Conservation (phyloP, 2,888 invertebrate genomes). For the Matsumyia berberina region DNA sequence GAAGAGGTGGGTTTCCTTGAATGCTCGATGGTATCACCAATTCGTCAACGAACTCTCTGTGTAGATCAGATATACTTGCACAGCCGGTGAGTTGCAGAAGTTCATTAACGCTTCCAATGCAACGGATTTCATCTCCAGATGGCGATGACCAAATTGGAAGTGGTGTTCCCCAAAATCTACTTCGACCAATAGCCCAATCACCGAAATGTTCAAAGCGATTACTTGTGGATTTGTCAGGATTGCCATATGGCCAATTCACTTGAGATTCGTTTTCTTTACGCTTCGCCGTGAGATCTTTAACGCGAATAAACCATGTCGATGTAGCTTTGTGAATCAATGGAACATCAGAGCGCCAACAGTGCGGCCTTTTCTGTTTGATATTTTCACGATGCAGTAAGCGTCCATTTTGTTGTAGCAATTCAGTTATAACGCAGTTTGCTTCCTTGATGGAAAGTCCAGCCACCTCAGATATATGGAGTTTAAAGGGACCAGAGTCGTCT, state of each 20-base stretch:
- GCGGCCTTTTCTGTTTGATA: constrained; percentile 96
- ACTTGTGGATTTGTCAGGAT: too few species aligned
- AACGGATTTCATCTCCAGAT: constrained; percentile 94
- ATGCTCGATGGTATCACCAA: constrained; percentile 94
- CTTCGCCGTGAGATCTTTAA: constrained; percentile 92
- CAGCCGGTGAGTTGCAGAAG: constrained; percentile 91
- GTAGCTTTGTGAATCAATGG: constrained; percentile 97
- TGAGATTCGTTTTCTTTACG: constrained; percentile 91
- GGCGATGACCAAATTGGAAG: constrained; percentile 97
- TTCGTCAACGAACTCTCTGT: constrained; percentile 95
- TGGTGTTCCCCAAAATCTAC: constrained; percentile 99
- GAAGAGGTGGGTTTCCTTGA: constrained; percentile 93
- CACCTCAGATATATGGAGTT: constrained; percentile 92
- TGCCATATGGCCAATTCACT: constrained; percentile 98
- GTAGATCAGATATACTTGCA: constrained; percentile 92
- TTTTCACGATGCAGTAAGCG: constrained; percentile 90
- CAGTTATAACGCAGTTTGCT: constrained; percentile 96
- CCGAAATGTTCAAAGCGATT: constrained; percentile 98
- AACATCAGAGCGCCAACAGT: constrained; percentile 98
- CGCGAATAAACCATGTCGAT: constrained; percentile 97
- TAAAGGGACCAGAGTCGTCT: constrained; percentile 94
- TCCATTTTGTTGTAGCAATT: constrained; percentile 89
- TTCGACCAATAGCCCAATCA: constrained; percentile 98
- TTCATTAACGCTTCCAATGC: constrained; percentile 95
- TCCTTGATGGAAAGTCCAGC: constrained; percentile 95